Evolutionary conservation across 1,140 invertebrate species (phyloP).

Genomic region (Drosophila lacteicornis): DNA sequence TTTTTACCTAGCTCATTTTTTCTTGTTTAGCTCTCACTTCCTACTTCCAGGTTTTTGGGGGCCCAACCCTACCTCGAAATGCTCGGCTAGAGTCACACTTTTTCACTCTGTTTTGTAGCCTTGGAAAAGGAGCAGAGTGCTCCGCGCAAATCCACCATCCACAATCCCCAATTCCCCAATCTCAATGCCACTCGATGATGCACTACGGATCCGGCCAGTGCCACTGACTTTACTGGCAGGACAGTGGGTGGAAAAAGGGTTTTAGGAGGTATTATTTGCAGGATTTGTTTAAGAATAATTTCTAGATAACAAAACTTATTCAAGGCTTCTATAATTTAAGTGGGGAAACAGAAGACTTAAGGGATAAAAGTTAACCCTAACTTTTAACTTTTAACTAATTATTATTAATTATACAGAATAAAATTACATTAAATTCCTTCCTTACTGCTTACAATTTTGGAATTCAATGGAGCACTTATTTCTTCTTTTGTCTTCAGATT

Average conservation of each 20-base stretch:
- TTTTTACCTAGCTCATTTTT: slow-evolving; percentile 39
- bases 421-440: no score
- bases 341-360: neutral
- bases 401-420: no score
- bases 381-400: no score
- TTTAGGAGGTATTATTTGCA: no score
- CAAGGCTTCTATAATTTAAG: neutral
- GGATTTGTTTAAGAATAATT: no score
- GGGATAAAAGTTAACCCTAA: no score
- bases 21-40: slow-evolving; percentile 56
- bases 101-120: slow-evolving; percentile 47
- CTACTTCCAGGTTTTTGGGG: slow-evolving; percentile 72
- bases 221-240: slow-evolving; percentile 42
- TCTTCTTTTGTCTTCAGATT: neutral
- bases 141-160: slow-evolving; percentile 7
- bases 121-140: slow-evolving; percentile 26
- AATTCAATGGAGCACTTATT: no score
- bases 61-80: slow-evolving; percentile 21
- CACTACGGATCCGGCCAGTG: slow-evolving; percentile 47
- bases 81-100: slow-evolving; percentile 56
- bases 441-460: no score
- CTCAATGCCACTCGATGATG: slow-evolving; percentile 73
- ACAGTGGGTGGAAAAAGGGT: slow-evolving; percentile 22
- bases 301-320: no score
- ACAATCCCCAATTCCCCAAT: slow-evolving; percentile 42